phyloP scores from a whole-genome alignment of 2,888 invertebrate species.

The Hirudinaria manillensis region DNA sequence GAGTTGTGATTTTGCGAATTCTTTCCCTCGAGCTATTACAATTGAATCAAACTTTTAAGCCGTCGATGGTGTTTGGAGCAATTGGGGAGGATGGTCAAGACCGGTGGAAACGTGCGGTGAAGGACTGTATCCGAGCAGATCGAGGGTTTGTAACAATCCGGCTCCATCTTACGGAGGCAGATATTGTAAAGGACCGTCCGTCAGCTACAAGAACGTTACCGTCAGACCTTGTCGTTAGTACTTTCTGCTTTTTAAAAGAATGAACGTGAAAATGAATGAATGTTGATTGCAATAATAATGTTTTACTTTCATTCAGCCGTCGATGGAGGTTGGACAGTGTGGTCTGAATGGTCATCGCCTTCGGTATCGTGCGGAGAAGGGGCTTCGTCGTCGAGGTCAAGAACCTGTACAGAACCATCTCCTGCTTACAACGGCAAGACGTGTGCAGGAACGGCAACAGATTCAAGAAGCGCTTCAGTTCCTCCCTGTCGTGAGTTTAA shows the following conservation, averaged over 20 bases:
- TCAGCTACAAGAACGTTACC: constrained; percentile 22
- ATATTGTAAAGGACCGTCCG: constrained; percentile 19
- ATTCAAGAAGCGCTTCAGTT: constrained; percentile 18
- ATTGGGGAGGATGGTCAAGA: constrained; percentile 33
- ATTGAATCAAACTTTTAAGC: constrained; percentile 3
- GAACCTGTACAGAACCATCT: constrained; percentile 33
- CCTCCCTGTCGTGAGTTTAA: constrained; percentile 32
- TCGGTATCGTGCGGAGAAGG: constrained; percentile 34
- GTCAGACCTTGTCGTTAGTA: constrained; percentile 28
- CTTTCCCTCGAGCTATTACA: background rate
- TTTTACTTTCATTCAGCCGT: constrained; percentile 9
- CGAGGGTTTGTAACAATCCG: constrained; percentile 37
- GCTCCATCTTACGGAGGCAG: constrained; percentile 32
- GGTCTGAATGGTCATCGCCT: constrained; percentile 34
- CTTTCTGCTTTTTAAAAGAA: background rate
- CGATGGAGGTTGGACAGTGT: constrained; percentile 34
- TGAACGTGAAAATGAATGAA: too few species aligned
- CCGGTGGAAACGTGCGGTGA: constrained; percentile 35
- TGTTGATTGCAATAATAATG: too few species aligned
- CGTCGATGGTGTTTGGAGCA: constrained; percentile 37
- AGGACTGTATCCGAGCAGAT: constrained; percentile 28
- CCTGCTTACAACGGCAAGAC: constrained; percentile 33
- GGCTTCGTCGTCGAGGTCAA: constrained; percentile 17
- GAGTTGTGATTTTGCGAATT: background rate
- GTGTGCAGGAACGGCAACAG: constrained; percentile 30